Evolutionary conservation across 2,797 vertebrate species (phyloP).

Genomic region (Cetoscarus ocellatus): DNA sequence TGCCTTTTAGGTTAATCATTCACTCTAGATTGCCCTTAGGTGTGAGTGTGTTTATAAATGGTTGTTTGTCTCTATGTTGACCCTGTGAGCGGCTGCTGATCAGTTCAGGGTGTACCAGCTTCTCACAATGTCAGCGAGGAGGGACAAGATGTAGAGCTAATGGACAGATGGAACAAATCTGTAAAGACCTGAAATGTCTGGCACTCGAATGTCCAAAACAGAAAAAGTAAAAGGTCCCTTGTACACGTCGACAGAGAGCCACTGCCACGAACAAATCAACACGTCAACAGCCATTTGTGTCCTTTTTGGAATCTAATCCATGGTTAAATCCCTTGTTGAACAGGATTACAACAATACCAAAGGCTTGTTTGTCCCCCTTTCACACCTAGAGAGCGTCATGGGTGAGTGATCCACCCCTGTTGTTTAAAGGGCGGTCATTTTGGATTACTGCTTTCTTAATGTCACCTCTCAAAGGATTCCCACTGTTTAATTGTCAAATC

Average conservation of each 20-base stretch:
- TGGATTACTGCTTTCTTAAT: slow-evolving; percentile 57
- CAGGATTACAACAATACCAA: slow-evolving; percentile 33
- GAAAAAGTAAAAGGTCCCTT: too few species aligned
- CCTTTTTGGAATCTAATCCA: slow-evolving; percentile 45
- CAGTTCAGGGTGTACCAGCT: too few species aligned
- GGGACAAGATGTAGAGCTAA: too few species aligned
- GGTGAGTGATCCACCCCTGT: slow-evolving; percentile 63
- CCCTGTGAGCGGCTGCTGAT: too few species aligned
- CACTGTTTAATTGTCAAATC: slow-evolving; percentile 51
- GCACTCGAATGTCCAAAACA: too few species aligned
- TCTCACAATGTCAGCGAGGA: too few species aligned
- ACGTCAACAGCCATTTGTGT: slow-evolving; percentile 37
- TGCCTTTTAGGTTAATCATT: too few species aligned
- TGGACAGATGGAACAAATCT: too few species aligned
- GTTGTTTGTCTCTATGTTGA: too few species aligned
- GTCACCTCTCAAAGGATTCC: slow-evolving; percentile 60
- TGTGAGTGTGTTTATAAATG: too few species aligned
- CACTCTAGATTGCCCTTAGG: too few species aligned
- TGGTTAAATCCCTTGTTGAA: slow-evolving; percentile 50
- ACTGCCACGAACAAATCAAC: slow-evolving; percentile 39
- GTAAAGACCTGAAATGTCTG: too few species aligned
- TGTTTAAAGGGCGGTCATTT: slow-evolving; percentile 76
- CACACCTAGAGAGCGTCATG: slow-evolving; percentile 25
- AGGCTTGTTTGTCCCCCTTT: slow-evolving; percentile 18
- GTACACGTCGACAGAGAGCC: slow-evolving; percentile 31